Evolutionary conservation across 1,140 invertebrate genomes (phyloP).

Genomic region (Ylistrum balloti): DNA sequence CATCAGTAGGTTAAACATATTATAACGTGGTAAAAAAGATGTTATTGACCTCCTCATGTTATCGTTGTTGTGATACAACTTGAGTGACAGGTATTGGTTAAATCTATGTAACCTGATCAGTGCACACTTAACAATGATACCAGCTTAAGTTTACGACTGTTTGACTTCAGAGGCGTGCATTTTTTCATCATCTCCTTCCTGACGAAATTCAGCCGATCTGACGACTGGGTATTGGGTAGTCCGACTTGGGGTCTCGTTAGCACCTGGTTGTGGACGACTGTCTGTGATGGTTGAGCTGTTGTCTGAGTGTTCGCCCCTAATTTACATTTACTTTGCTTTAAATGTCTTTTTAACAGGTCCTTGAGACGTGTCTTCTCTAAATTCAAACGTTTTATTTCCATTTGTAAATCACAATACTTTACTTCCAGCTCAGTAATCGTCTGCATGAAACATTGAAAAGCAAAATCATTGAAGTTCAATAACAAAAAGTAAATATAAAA

Average conservation of each 20-base stretch:
- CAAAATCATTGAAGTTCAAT: neutral
- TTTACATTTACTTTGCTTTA: neutral
- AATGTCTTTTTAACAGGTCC: neutral
- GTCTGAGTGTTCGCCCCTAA: neutral
- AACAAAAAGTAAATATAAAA: too few relatives aligned
- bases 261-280: too few relatives aligned
- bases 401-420: neutral
- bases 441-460: neutral
- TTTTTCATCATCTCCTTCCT: neutral
- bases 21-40: too few relatives aligned
- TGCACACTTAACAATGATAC: neutral
- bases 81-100: too few relatives aligned
- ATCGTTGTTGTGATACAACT: too few relatives aligned
- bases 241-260: too few relatives aligned
- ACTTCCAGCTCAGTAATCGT: neutral
- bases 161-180: neutral
- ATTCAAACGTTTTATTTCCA: neutral
- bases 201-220: neutral
- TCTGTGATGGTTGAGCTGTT: neutral
- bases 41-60: too few relatives aligned
- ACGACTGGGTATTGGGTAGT: neutral
- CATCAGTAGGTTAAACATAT: too few relatives aligned
- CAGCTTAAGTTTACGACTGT: neutral
- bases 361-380: neutral
- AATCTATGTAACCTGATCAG: neutral